Conservation (phyloP, 2,888 invertebrate species). For the Drosophila demipolita region DNA sequence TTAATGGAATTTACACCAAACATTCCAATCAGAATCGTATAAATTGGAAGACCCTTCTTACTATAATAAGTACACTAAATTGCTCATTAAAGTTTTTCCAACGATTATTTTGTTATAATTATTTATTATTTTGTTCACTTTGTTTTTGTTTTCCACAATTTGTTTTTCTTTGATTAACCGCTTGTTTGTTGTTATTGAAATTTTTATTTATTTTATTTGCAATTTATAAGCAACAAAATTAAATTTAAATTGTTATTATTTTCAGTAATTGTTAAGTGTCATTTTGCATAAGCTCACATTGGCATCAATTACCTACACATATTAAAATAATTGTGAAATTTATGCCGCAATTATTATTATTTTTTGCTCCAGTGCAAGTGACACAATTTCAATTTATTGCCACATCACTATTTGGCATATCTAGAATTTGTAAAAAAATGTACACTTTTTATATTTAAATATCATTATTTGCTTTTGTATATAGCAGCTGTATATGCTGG, state of each 20-base stretch:
- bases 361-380: constrained; percentile 35
- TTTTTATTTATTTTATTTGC: constrained; percentile 10
- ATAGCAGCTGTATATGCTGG: background rate
- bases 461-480: background rate
- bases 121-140: background rate
- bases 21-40: background rate
- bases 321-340: constrained; percentile 12
- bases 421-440: constrained; percentile 5
- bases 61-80: background rate
- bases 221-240: constrained; percentile 27
- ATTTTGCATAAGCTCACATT: constrained; percentile 17
- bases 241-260: constrained; percentile 5
- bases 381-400: constrained; percentile 38
- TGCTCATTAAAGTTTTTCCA: constrained; percentile 10
- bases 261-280: constrained; percentile 26
- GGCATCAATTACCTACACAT: background rate
- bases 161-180: constrained; percentile 44
- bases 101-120: constrained; percentile 34
- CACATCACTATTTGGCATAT: constrained; percentile 25
- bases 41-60: background rate
- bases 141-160: constrained; percentile 16
- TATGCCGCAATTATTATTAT: background rate
- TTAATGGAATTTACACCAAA: background rate
- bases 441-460: background rate
- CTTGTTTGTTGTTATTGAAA: constrained; percentile 35